Conservation (phyloP, 2,113 vertebrate species). For the Pogonocichla stellata region DNA sequence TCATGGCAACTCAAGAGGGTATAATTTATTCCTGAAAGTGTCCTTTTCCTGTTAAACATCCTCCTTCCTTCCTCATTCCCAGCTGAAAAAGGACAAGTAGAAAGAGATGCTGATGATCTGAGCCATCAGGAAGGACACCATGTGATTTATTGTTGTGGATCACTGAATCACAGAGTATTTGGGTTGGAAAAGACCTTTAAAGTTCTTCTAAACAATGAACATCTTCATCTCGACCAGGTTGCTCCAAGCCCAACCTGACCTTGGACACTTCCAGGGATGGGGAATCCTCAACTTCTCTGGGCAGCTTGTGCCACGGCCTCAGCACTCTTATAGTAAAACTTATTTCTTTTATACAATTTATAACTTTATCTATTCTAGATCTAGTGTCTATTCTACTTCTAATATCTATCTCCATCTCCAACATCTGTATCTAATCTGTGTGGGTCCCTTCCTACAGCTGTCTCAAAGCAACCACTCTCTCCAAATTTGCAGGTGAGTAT, state of each 20-base stretch:
- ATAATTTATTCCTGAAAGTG: not conserved
- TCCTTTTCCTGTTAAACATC: not conserved
- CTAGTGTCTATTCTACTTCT: not conserved
- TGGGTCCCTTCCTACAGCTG: not conserved
- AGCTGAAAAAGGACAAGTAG: not conserved
- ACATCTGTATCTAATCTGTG: not conserved
- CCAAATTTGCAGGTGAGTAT: not conserved
- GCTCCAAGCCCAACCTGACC: not conserved
- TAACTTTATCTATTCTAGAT: not conserved
- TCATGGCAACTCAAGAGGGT: not conserved
- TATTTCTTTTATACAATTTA: not conserved
- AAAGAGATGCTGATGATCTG: not conserved
- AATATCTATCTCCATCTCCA: too few species aligned
- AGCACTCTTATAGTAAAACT: too few species aligned
- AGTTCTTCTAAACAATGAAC: not conserved
- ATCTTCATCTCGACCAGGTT: not conserved
- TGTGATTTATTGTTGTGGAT: not conserved
- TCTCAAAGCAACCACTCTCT: not conserved
- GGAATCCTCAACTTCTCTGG: not conserved
- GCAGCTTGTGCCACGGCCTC: not conserved
- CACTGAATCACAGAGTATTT: not conserved
- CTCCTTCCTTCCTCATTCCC: slow-evolving; percentile 8
- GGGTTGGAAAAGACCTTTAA: not conserved
- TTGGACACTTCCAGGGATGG: not conserved
- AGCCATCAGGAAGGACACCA: not conserved